These are phyloP conservation scores for Lochmaea capreae DNA, from an alignment of 2,888 invertebrate species.

Conservation along the genomic window DNA sequence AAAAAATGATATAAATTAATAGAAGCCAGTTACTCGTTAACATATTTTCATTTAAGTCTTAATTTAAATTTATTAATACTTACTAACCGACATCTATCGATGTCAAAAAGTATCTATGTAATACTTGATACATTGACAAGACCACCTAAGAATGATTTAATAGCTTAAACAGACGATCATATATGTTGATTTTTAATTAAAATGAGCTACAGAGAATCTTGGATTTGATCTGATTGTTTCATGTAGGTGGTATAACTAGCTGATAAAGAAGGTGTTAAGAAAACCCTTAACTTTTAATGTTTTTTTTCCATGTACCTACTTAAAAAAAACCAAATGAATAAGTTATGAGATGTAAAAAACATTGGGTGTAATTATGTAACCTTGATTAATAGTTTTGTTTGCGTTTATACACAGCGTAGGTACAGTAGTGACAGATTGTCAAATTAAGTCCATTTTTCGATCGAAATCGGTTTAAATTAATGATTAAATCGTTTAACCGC, in stretches of 20 bases:
- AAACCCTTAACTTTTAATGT: neutral
- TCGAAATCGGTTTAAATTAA: no score
- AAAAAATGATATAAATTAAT: neutral
- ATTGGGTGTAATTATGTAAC: no score
- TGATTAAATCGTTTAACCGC: no score
- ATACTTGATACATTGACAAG: constrained; percentile 23
- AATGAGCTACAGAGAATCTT: constrained; percentile 2
- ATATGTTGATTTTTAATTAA: constrained; percentile 22
- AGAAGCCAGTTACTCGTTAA: neutral
- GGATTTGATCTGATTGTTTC: constrained; percentile 3
- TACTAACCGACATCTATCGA: neutral
- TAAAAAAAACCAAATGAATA: no score
- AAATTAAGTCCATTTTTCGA: no score
- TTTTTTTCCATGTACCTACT: neutral
- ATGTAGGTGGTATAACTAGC: neutral
- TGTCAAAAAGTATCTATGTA: neutral
- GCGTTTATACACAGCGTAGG: no score
- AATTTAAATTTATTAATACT: constrained; percentile 4
- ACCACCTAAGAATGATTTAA: constrained; percentile 25
- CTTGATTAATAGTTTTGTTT: no score
- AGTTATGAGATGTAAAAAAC: no score
- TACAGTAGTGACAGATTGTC: no score
- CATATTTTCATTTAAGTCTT: neutral
- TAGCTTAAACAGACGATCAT: neutral
- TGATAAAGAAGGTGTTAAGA: neutral